These are phyloP conservation scores for Lutjanus erythropterus DNA, from an alignment of 2,113 vertebrate species.

Conservation along the genomic window DNA sequence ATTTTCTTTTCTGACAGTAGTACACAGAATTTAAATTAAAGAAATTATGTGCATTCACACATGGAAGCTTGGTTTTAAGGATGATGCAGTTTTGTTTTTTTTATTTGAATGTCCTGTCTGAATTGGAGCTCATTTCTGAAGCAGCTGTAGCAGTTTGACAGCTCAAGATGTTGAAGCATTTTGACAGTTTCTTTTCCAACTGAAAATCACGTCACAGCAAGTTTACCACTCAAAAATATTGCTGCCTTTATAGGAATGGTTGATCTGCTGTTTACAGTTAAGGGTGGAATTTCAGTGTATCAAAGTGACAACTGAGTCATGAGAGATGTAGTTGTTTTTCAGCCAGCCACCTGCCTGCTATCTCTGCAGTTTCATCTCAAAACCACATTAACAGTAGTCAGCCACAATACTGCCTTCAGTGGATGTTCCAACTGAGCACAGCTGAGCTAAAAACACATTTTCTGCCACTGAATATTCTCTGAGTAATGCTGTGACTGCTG, in stretches of 20 bases:
- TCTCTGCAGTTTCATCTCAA: constrained; percentile 5
- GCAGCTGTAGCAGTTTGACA: background rate
- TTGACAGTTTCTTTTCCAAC: background rate
- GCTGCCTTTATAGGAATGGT: background rate
- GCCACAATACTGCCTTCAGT: background rate
- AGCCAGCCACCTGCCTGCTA: background rate
- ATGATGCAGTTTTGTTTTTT: background rate
- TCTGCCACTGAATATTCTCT: background rate
- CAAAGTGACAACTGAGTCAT: constrained; percentile 12
- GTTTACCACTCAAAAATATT: background rate
- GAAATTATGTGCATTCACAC: background rate
- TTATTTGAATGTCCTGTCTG: background rate
- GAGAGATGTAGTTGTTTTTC: background rate
- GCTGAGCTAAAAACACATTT: background rate
- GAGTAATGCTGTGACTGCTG: background rate
- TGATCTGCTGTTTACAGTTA: background rate
- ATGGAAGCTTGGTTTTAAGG: background rate
- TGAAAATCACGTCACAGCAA: background rate
- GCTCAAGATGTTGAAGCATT: background rate
- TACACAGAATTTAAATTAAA: background rate
- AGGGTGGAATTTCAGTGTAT: background rate
- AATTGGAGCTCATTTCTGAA: background rate
- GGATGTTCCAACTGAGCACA: background rate
- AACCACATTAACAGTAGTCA: constrained; percentile 23
- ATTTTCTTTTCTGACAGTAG: background rate